Evolutionary conservation across 2,797 vertebrate genomes (phyloP).

Genomic region (Halcyon leucocephala): DNA sequence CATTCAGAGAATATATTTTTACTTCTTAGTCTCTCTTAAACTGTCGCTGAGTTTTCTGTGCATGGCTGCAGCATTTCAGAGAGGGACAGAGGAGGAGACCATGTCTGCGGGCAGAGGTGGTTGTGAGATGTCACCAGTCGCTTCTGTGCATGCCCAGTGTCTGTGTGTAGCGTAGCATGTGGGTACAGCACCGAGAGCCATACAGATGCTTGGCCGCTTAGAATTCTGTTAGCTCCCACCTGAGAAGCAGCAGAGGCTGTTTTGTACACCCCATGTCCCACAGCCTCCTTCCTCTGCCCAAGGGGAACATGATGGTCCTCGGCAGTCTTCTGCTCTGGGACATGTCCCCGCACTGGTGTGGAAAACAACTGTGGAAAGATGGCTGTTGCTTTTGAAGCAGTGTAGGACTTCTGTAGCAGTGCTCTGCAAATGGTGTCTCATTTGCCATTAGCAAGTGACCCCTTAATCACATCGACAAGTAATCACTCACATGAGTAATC

Average conservation of each 20-base stretch:
- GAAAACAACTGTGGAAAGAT: neutral
- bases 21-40: neutral
- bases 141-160: fast-evolving
- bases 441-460: neutral
- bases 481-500: neutral
- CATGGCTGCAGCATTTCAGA: neutral
- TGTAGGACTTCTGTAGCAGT: neutral
- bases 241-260: fast-evolving
- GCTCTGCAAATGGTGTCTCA: neutral
- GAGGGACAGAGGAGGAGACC: neutral
- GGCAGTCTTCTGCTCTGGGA: fast-evolving
- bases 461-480: neutral
- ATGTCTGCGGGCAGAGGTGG: neutral
- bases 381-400: fast-evolving
- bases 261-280: fast-evolving
- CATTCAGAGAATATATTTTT: neutral
- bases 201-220: neutral
- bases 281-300: neutral
- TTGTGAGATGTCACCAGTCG: fast-evolving
- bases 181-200: neutral
- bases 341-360: fast-evolving
- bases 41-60: neutral
- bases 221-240: neutral
- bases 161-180: fast-evolving
- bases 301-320: fast-evolving